Evolutionary conservation across 2,113 vertebrate genomes (phyloP), one percentile per base, ranked within the genome.

Genomic region (Bucco capensis): DNA sequence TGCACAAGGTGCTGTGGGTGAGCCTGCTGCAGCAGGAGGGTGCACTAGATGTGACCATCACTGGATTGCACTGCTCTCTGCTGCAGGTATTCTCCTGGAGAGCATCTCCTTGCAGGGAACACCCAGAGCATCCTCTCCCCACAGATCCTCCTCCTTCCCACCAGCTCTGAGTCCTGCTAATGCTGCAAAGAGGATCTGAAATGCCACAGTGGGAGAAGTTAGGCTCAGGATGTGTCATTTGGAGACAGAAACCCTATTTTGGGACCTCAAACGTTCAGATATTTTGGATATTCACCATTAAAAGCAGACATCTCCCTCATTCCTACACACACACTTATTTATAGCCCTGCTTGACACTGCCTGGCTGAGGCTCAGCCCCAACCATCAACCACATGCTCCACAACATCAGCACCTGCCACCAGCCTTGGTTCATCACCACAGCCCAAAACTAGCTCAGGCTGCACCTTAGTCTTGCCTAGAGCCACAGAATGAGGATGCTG

Each of bases 251-350:
- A 78, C 46, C 8, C 93, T 94, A 89, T 94, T 88, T 73, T 90
- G 81, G 84, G 83, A 64, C 1, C 51, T 2, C 67, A 76, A 90
- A 93, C 37, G 13, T 33, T 84, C 58, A 60, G 88, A 92, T 91
- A 83, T 88, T 91, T 90, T 88, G 77, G 92, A 92, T 94, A 95
- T 86, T 95, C 91, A 92, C 92, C 92, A 93, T 86, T 88, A 88
- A 86, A 89, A 89, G 89, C 72, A 95, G 94, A 90, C 79, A 62
- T 70, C 86, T 95, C 53, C 86, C 7, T 25, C 85, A 83, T 77
- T 86, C 92, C 92, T 90, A 83, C 92, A 92, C 85, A 91, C 94
- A 92, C 85, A 84, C 37, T 0, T 80, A 95, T 92, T 92, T 91
- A 85, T 92, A 91, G 79, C 22, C 1, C 75, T 3, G 40, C n/a